Base-by-base conservation (phyloP, 1,140 invertebrate species). In the Reticulitermes speratus region DNA sequence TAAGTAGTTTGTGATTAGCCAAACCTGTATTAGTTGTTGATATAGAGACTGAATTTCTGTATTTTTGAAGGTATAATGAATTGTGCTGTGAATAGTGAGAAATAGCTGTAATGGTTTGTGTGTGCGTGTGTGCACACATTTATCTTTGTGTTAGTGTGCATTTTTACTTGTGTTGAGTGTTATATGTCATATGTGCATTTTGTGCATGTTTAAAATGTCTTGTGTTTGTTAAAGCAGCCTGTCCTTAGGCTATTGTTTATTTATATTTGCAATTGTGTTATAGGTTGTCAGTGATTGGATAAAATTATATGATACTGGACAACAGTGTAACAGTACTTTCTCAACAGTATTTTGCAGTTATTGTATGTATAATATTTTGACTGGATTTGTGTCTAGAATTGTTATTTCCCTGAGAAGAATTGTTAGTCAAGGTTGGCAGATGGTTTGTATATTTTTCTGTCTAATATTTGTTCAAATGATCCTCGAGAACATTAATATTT, bases 211-310 rank as follows among this genome's bases (percentile, higher is more conserved):
- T 65, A 23, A 25, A 1, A 25, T 65, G 59, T 65, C 9, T 65
- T 65, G 14, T 12, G 25, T 65, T 23, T 75, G 65, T 75, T n/a
- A 8, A 16, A 75, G 8, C 65, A n/a, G n/a, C 16, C n/a, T 30
- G 8, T 30, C n/a, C n/a, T 75, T 9, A 30, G n/a, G 65, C 65
- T 75, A 30, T 75, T 75, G 25, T 75, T 65, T 65, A 65, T 65
- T 65, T 65, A 65, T 65, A 19, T 65, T 21, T 65, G 59, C 59
- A 23, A 12, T n/a, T 65, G 59, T 65, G 25, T 65, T 12, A 65
- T 65, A 65, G 59, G 16, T 65, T 75, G 14, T 75, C 65, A 75
- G 65, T 75, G 65, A 75, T 75, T 75, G 65, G 65, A 75, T 75
- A 75, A 75, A 75, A 75, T 30, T 75, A 2, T 75, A 11, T n/a